Conservation (phyloP, 2,797 vertebrate species). For the Todus mexicanus region DNA sequence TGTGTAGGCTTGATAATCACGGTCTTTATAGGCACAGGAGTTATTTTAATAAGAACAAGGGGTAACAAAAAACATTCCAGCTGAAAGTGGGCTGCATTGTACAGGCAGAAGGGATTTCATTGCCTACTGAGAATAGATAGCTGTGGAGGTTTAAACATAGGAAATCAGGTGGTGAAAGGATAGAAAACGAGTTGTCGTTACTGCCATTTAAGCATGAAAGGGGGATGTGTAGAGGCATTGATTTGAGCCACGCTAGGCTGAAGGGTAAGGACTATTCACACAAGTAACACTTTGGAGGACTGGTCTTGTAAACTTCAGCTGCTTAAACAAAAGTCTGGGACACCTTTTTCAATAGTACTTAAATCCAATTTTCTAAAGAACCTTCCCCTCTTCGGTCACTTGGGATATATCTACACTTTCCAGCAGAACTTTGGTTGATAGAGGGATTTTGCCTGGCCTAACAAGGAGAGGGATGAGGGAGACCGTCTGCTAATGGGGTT, state of each 20-base stretch:
- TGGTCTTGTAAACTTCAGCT: neutral
- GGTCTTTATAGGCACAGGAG: neutral
- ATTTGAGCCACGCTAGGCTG: conserved; percentile 2
- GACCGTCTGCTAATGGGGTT: neutral
- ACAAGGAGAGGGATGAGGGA: neutral
- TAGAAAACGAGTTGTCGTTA: neutral
- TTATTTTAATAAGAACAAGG: neutral
- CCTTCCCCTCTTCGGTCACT: neutral
- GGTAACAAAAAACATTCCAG: neutral
- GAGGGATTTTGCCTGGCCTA: neutral
- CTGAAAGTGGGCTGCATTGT: neutral
- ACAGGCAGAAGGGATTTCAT: neutral
- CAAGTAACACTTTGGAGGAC: neutral
- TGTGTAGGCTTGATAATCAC: neutral
- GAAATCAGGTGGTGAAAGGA: neutral
- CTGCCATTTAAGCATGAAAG: conserved; percentile 18
- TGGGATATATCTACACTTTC: neutral
- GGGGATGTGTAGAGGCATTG: neutral
- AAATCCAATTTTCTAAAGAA: neutral
- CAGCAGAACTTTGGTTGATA: neutral
- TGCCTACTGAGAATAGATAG: neutral
- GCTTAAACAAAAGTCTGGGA: neutral
- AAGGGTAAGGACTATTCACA: conserved; percentile 10
- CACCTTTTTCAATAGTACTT: neutral
- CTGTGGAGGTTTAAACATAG: neutral